Percentiles rank a stretch among this genome's conserved stretches.
Conservation (phyloP, 2,113 vertebrate species). For the Macrotus californicus region DNA sequence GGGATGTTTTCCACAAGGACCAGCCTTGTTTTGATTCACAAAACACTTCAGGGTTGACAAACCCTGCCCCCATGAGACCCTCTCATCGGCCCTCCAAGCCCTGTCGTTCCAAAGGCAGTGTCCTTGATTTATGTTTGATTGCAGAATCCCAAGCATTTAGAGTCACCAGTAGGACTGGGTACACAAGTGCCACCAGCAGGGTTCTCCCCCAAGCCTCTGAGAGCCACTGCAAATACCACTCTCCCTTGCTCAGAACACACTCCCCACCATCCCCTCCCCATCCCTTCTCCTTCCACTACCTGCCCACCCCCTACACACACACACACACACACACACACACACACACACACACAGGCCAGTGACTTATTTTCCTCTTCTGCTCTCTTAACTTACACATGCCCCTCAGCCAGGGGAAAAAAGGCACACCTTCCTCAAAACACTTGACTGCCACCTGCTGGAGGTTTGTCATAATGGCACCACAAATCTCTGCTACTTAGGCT, state of each 20-base stretch:
- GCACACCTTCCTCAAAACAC: neutral
- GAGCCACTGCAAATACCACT: no score
- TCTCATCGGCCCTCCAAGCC: neutral
- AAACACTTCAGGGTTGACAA: neutral
- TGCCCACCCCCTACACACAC: neutral
- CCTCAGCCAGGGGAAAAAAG: neutral
- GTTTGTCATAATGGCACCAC: neutral
- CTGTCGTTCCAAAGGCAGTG: neutral
- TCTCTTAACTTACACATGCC: neutral
- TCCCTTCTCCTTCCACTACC: neutral
- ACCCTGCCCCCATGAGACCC: neutral
- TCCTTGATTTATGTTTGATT: neutral
- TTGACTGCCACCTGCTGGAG: constrained; percentile 67
- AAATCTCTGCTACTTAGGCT: neutral
- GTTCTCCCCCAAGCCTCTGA: neutral
- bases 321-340: neutral
- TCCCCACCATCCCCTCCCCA: neutral
- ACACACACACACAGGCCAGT: no score
- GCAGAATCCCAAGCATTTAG: neutral
- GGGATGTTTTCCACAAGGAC: neutral
- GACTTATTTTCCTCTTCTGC: neutral
- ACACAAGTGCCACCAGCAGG: no score
- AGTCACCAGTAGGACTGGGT: neutral
- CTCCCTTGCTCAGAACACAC: neutral
- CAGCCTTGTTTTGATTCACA: neutral